Base-by-base conservation (phyloP, 2,113 vertebrate species). In the Podarcis muralis region DNA sequence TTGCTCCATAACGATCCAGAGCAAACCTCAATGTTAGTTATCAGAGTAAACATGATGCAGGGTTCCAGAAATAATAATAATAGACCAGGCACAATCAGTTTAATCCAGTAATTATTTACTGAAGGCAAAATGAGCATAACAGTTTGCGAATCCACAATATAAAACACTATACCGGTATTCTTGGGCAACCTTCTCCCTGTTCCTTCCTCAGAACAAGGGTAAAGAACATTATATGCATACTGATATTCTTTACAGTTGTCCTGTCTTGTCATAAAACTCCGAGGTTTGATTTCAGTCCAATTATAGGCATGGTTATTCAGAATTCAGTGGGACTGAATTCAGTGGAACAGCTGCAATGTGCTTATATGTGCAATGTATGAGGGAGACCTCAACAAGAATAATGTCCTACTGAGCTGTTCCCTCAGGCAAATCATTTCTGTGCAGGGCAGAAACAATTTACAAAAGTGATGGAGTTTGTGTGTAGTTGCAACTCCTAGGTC, bases 391-490 rank as follows among this genome's bases (percentile, higher is more conserved):
- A 86, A 71, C 12, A 1, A 71, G 18, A 76, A 23, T n/a, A 84
- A 53, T 5, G 1, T 18, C 18, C 74, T 43, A 89, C 88, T 32
- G 5, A 23, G 30, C 0, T 32, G 27, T 59, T 77, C 1, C 69
- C 2, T 74, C 86, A 72, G 62, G 81, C 74, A 1, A 2, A 75
- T 0, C 32, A 12, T 81, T 80, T 84, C 69, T 1, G 0, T 48
- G 79, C 12, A 2, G 53, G 48, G 84, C 68, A 90, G 85, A 59
- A 78, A 13, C 0, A 5, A 40, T 27, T 35, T 71, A 25, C 40
- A 48, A 69, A 3, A 0, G 69, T 59, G 84, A 76, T 68, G 20
- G 72, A 77, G n/a, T 82, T 13, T 0, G 0, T 0, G 0, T 59
- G 81, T 0, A 1, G 59, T n/a, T 1, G 0, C 23, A 57, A 18